These are phyloP conservation scores for Chaenocephalus aceratus DNA, from an alignment of 2,113 vertebrate species.

Conservation along the genomic window DNA sequence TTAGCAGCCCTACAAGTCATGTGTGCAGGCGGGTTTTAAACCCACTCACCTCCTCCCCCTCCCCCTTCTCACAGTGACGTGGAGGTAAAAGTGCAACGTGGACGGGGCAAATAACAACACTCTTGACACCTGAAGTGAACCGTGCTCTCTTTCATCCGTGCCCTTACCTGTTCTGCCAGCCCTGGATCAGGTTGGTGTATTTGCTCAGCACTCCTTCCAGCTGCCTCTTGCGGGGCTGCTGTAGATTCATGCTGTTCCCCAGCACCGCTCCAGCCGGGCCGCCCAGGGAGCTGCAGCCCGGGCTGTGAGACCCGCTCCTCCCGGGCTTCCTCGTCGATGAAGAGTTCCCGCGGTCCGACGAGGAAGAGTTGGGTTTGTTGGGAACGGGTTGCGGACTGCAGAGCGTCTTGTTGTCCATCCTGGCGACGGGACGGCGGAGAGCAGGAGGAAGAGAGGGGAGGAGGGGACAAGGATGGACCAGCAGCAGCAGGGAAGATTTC, in stretches of 20 bases:
- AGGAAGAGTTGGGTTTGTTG: slow-evolving; percentile 66
- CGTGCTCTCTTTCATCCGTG: not conserved
- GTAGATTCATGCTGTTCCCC: slow-evolving; percentile 78
- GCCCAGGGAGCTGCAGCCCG: slow-evolving; percentile 82
- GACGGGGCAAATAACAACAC: slow-evolving; percentile 73
- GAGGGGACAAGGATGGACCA: slow-evolving; percentile 54
- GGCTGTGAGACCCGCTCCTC: slow-evolving; percentile 83
- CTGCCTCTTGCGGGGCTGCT: slow-evolving; percentile 77
- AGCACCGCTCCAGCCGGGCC: slow-evolving; percentile 75
- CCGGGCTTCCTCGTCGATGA: slow-evolving; percentile 75
- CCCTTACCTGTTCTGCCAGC: slow-evolving; percentile 97
- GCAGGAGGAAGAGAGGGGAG: slow-evolving; percentile 25
- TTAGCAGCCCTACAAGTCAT: not conserved
- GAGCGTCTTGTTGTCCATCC: slow-evolving; percentile 81
- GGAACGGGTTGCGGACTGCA: slow-evolving; percentile 74
- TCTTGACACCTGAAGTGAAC: not conserved
- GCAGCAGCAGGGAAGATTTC: slow-evolving; percentile 39
- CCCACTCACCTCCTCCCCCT: not conserved
- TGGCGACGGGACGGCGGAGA: slow-evolving; percentile 68
- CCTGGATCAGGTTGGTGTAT: slow-evolving; percentile 98
- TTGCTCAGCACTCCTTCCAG: slow-evolving; percentile 95
- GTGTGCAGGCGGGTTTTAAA: slow-evolving; percentile 4
- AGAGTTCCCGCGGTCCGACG: slow-evolving; percentile 73
- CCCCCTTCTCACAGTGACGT: slow-evolving; percentile 58
- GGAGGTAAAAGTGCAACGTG: slow-evolving; percentile 77